phyloP scores from a whole-genome alignment of 2,113 vertebrate species.

The Dicentrarchus labrax region DNA sequence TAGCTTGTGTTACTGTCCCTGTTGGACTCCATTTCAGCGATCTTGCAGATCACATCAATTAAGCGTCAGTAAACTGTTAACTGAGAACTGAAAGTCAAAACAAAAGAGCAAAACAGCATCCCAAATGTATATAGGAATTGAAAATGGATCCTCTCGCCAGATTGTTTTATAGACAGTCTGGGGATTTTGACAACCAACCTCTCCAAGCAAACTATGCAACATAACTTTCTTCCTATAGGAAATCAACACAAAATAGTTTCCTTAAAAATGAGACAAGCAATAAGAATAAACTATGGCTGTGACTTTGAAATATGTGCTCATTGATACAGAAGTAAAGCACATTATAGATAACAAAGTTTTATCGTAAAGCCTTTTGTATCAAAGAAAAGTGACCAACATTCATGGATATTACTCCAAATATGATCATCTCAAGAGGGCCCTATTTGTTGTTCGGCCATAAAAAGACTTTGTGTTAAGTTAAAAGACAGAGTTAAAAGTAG shows the following conservation, averaged over 20 bases:
- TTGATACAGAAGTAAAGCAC: neutral
- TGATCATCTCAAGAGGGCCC: neutral
- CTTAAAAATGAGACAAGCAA: neutral
- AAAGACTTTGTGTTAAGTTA: constrained; percentile 21
- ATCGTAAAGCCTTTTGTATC: constrained; percentile 6
- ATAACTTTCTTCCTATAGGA: neutral
- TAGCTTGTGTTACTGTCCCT: neutral
- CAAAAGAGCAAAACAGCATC: neutral
- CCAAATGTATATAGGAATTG: neutral
- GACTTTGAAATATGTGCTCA: constrained; percentile 5
- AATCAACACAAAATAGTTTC: no score
- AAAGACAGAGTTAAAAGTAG: constrained; percentile 32
- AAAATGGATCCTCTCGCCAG: neutral
- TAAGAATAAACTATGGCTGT: neutral
- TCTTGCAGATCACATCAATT: neutral
- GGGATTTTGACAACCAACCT: neutral
- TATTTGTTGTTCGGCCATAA: neutral
- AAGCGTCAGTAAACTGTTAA: neutral
- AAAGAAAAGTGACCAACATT: constrained; percentile 9
- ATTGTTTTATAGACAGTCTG: neutral
- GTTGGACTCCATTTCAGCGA: no score
- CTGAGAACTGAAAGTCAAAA: neutral
- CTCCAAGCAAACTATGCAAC: neutral
- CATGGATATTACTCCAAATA: constrained; percentile 10
- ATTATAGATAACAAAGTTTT: neutral